These are phyloP conservation scores for Menura novaehollandiae DNA, from an alignment of 2,113 vertebrate species.

Conservation along the genomic window DNA sequence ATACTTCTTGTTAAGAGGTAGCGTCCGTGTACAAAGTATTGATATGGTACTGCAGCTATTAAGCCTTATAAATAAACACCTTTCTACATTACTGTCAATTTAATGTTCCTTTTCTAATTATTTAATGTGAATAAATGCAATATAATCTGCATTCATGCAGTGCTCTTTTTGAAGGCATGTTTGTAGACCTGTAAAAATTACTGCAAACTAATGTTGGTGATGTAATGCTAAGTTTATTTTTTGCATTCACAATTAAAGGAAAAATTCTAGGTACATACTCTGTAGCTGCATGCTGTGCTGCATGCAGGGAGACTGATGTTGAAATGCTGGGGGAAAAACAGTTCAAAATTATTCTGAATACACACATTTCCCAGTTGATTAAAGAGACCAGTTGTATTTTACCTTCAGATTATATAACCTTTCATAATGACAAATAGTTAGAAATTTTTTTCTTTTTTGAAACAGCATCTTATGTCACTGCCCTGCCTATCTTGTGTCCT, in stretches of 20 bases:
- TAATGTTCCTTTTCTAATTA: constrained; percentile 42
- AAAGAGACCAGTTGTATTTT: background rate
- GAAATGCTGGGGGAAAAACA: background rate
- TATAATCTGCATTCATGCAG: background rate
- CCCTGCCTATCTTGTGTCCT: background rate
- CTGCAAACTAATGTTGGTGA: constrained; percentile 14
- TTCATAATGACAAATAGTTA: background rate
- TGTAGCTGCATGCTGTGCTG: background rate
- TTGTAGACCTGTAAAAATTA: constrained; percentile 1
- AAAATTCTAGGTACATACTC: background rate
- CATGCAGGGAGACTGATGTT: background rate
- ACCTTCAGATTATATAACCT: background rate
- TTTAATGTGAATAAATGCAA: constrained; percentile 38
- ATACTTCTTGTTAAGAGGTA: background rate
- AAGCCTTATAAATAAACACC: constrained; percentile 27
- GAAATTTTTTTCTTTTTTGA: background rate
- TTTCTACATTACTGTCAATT: constrained; percentile 16
- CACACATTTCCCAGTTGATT: background rate
- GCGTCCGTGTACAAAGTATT: background rate
- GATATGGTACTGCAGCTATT: background rate
- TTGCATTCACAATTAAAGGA: background rate
- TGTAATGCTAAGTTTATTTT: background rate
- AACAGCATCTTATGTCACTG: background rate
- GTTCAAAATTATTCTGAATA: background rate
- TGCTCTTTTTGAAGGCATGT: background rate